These are phyloP conservation scores for Aplocera efformata DNA, from an alignment of 2,888 invertebrate genomes.

Conservation along the genomic window DNA sequence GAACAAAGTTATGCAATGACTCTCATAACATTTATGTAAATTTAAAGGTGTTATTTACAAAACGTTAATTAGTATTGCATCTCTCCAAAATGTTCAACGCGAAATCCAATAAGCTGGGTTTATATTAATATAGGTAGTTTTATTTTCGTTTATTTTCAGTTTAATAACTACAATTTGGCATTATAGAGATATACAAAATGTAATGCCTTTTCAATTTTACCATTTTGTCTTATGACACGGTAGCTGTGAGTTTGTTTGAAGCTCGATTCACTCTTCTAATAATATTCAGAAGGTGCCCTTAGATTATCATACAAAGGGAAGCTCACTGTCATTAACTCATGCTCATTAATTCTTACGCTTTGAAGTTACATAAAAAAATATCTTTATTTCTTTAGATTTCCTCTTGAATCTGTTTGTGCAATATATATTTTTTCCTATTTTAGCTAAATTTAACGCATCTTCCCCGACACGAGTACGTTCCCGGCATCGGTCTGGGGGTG, in stretches of 20 bases:
- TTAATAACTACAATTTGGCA: too few relatives aligned
- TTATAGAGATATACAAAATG: too few relatives aligned
- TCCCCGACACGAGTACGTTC: constrained; percentile 80
- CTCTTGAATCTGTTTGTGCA: background rate
- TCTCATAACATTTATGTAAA: constrained; percentile 16
- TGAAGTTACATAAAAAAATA: constrained; percentile 12
- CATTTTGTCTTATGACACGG: too few relatives aligned
- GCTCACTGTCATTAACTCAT: constrained; percentile 29
- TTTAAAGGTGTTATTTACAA: too few relatives aligned
- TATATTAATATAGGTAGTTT: constrained; percentile 2
- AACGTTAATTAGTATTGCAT: too few relatives aligned
- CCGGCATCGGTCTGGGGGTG: constrained; percentile 83
- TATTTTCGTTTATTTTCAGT: constrained; percentile 1
- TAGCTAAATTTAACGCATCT: constrained; percentile 80
- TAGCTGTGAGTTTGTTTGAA: constrained; percentile 11
- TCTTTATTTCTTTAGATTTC: constrained; percentile 5
- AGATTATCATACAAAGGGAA: constrained; percentile 34
- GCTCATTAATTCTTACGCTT: constrained; percentile 35
- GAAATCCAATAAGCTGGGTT: constrained; percentile 3
- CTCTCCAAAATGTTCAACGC: background rate
- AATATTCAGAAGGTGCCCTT: constrained; percentile 29
- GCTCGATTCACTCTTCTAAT: constrained; percentile 23
- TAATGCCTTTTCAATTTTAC: too few relatives aligned
- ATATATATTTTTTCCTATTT: constrained; percentile 11
- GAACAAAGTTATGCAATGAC: too few relatives aligned